These are phyloP conservation scores for Trichonephila inaurata DNA, from an alignment of 1,140 invertebrate species.

Conservation along the genomic window DNA sequence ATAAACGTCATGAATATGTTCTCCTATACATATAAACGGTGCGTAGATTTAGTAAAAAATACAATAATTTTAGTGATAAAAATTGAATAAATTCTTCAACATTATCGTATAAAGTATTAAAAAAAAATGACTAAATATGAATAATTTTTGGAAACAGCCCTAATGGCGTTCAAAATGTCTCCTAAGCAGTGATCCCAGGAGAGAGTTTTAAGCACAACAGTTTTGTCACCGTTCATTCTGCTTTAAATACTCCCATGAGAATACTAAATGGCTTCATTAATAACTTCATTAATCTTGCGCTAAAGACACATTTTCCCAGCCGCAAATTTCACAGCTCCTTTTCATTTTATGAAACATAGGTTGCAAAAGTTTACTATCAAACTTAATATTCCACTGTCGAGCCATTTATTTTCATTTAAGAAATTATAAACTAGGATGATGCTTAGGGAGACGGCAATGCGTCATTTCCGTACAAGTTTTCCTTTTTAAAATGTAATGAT, in stretches of 20 bases:
- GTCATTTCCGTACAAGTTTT: background rate
- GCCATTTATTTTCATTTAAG: background rate
- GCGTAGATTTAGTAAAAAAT: too few species aligned
- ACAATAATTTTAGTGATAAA: too few species aligned
- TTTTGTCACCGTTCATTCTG: slow-evolving; percentile 1
- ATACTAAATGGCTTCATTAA: slow-evolving; percentile 14
- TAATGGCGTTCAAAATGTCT: too few species aligned
- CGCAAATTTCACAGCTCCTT: background rate
- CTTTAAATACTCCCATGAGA: background rate
- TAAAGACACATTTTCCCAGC: background rate
- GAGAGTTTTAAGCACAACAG: background rate
- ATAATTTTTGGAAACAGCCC: too few species aligned
- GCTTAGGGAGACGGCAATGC: background rate
- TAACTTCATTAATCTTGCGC: slow-evolving; percentile 23
- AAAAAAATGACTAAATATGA: too few species aligned
- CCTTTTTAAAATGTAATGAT: too few species aligned
- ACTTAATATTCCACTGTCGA: background rate
- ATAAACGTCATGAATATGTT: too few species aligned
- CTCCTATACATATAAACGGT: too few species aligned
- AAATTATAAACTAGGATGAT: background rate
- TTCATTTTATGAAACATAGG: background rate
- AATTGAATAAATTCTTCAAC: too few species aligned
- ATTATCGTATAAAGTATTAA: too few species aligned
- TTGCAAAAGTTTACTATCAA: background rate
- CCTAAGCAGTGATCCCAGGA: too few species aligned